phyloP scores from a whole-genome alignment of 2,797 vertebrate genomes.

The Malacoraja senta region DNA sequence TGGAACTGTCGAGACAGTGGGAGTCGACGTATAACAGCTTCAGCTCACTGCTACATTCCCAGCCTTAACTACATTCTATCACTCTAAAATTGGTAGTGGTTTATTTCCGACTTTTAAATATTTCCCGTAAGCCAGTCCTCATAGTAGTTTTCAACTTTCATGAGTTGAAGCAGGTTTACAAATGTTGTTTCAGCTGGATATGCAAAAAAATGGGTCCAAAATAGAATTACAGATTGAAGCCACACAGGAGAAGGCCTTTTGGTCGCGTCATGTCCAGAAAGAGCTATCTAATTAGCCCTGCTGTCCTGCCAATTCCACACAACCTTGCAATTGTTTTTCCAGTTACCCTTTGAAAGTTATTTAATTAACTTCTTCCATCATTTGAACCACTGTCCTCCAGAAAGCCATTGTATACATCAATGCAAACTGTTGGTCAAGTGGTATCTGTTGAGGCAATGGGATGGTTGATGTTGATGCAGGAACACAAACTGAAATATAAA shows the following conservation, averaged over 20 bases:
- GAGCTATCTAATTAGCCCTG: background rate
- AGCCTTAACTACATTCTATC: background rate
- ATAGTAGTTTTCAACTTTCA: background rate
- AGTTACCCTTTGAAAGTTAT: background rate
- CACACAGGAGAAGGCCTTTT: background rate
- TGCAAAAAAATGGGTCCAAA: background rate
- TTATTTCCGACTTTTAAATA: background rate
- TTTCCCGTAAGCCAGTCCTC: background rate
- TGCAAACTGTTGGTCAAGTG: background rate
- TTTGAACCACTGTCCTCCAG: background rate
- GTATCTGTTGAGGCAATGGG: no score
- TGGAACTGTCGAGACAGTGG: constrained; percentile 9
- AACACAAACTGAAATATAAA: no score
- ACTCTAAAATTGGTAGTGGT: background rate
- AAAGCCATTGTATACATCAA: no score
- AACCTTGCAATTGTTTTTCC: background rate
- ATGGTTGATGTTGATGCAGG: no score
- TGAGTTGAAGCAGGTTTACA: background rate
- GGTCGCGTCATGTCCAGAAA: background rate
- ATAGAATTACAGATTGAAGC: background rate
- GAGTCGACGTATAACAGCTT: background rate
- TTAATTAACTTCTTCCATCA: background rate
- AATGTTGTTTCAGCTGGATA: background rate
- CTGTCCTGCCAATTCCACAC: background rate
- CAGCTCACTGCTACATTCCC: background rate